Evolutionary conservation across 2,797 vertebrate species (phyloP).

Genomic region (Hippopotamyrus pictus): DNA sequence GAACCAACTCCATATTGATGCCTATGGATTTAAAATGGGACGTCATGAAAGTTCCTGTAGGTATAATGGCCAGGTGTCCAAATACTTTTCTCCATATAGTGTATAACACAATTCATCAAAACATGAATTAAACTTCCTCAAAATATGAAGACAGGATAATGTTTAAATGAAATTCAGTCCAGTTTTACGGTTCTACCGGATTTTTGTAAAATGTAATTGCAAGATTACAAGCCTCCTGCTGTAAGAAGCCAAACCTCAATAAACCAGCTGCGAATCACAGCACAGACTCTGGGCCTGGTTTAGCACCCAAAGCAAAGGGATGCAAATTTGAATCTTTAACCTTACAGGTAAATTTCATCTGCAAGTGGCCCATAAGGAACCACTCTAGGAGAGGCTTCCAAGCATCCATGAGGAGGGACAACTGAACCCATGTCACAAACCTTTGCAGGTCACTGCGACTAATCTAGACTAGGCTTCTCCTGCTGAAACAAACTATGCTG

Average conservation of each 20-base stretch:
- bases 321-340: background rate
- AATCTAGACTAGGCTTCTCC: background rate
- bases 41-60: background rate
- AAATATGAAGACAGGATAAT: background rate
- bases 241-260: background rate
- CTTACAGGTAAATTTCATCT: background rate
- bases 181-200: background rate
- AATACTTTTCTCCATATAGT: background rate
- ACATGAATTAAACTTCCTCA: background rate
- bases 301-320: background rate
- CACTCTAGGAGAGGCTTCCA: background rate
- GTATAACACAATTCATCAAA: background rate
- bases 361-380: background rate
- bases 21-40: background rate
- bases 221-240: background rate
- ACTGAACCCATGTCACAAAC: background rate
- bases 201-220: background rate
- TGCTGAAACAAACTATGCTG: background rate
- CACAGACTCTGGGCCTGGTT: background rate
- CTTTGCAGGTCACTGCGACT: background rate
- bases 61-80: background rate
- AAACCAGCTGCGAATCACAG: background rate
- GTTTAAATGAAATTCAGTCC: background rate
- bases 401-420: background rate
- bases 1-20: background rate